Percentiles rank a stretch among this genome's conserved stretches.
Conservation (phyloP, 1,140 invertebrate species). For the Fopius arisanus region DNA sequence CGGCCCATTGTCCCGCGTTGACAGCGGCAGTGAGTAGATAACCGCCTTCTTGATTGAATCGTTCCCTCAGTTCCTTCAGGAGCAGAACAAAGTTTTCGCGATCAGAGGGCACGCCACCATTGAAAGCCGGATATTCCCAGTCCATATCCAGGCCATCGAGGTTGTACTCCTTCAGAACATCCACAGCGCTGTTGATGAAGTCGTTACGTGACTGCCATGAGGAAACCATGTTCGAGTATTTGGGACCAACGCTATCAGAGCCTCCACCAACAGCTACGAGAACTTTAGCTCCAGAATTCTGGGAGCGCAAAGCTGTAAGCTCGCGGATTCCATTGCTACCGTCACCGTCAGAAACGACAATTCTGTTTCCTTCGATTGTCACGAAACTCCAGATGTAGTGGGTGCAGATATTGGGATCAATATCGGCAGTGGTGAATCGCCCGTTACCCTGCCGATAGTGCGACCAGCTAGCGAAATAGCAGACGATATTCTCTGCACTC, state of each 20-base stretch:
- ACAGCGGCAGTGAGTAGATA: conserved; percentile 68
- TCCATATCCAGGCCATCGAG: conserved; percentile 86
- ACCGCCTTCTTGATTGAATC: conserved; percentile 63
- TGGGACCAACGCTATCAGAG: conserved; percentile 75
- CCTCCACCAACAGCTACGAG: conserved; percentile 45
- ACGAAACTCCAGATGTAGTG: conserved; percentile 81
- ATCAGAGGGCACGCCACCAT: conserved; percentile 67
- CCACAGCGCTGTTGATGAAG: conserved; percentile 75
- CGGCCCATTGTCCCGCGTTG: conserved; percentile 67
- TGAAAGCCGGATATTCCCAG: conserved; percentile 73
- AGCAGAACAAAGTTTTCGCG: conserved; percentile 66
- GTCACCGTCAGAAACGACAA: conserved; percentile 64
- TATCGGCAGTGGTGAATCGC: conserved; percentile 72
- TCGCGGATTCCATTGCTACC: not conserved
- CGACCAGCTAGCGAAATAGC: conserved; percentile 81
- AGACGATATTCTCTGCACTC: too few relatives aligned
- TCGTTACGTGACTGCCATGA: conserved; percentile 71
- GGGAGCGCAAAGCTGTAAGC: not conserved
- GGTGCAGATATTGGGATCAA: conserved; percentile 74
- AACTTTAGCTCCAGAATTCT: conserved; percentile 50
- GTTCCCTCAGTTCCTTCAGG: conserved; percentile 66
- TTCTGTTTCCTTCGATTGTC: conserved; percentile 68
- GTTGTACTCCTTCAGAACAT: conserved; percentile 77
- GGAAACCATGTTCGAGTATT: conserved; percentile 81
- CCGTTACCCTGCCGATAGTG: conserved; percentile 74